A percentile compares a stretch with the other conserved stretches of the same genome.
Conservation (phyloP, 2,888 invertebrate genomes). For the Chloroclystis v-ata region DNA sequence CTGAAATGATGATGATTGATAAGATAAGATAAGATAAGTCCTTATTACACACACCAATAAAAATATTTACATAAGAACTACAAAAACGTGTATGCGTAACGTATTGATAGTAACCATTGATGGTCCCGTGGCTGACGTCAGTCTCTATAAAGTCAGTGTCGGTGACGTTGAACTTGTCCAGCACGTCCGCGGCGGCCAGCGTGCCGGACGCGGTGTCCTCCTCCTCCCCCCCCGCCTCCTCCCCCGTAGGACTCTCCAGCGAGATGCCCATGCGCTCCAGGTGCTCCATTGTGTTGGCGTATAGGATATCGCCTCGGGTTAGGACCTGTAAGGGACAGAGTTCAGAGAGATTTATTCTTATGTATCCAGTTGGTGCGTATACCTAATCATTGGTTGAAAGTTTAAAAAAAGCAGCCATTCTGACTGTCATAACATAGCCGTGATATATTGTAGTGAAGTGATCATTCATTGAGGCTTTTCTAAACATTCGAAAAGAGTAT, state of each 20-base stretch:
- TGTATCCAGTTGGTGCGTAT: no score
- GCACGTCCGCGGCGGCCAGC: conserved; percentile 59
- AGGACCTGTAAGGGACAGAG: conserved; percentile 41
- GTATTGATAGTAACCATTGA: conserved; percentile 54
- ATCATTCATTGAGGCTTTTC: no score
- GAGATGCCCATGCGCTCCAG: conserved; percentile 59
- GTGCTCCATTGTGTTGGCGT: conserved; percentile 62
- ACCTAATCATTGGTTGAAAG: no score
- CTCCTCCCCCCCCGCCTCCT: conserved; percentile 47
- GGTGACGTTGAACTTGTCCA: conserved; percentile 55
- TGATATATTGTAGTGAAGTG: no score
- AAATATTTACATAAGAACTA: no score
- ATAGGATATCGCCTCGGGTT: conserved; percentile 57
- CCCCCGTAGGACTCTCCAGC: conserved; percentile 42
- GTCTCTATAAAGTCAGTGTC: conserved; percentile 67
- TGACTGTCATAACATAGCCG: no score
- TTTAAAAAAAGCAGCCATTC: no score
- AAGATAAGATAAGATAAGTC: no score
- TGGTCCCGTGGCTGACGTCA: conserved; percentile 57
- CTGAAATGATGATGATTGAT: no score
- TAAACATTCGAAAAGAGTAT: no score
- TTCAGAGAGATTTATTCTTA: no score
- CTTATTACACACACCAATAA: no score
- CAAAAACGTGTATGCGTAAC: background rate
- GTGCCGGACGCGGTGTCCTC: conserved; percentile 36